These are phyloP conservation scores for Paralvinella palmiformis DNA, from an alignment of 1,140 invertebrate species.

Conservation along the genomic window DNA sequence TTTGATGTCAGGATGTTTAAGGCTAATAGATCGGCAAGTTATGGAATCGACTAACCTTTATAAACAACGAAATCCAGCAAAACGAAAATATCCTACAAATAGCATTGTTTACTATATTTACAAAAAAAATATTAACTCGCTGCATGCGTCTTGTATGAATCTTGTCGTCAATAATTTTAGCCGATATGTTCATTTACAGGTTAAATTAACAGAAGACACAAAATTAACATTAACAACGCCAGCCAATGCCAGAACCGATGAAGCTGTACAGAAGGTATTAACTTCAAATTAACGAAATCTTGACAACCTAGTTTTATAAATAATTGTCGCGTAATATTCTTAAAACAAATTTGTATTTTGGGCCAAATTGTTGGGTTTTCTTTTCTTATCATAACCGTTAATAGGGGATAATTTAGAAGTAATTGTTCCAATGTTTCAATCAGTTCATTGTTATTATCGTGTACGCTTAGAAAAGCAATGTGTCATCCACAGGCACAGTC, in stretches of 20 bases:
- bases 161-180: too few species aligned
- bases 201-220: not conserved
- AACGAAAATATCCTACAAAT: too few species aligned
- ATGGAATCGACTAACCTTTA: too few species aligned
- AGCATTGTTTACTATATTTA: too few species aligned
- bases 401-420: not conserved
- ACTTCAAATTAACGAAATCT: too few species aligned
- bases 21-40: too few species aligned
- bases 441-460: not conserved
- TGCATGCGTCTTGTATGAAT: too few species aligned
- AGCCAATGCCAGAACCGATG: not conserved
- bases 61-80: too few species aligned
- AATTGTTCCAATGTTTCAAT: not conserved
- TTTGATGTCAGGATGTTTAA: too few species aligned
- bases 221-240: not conserved
- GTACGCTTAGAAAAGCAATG: not conserved
- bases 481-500: conserved; percentile 26
- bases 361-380: conserved; percentile 27
- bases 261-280: not conserved
- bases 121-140: too few species aligned
- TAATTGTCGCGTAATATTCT: too few species aligned
- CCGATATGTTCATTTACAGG: not conserved
- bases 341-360: conserved; percentile 29
- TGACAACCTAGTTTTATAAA: too few species aligned
- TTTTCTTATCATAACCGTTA: conserved; percentile 24